Conservation (phyloP, 92 coral and sea anemone genomes). For the Epizoanthus stellaris region DNA sequence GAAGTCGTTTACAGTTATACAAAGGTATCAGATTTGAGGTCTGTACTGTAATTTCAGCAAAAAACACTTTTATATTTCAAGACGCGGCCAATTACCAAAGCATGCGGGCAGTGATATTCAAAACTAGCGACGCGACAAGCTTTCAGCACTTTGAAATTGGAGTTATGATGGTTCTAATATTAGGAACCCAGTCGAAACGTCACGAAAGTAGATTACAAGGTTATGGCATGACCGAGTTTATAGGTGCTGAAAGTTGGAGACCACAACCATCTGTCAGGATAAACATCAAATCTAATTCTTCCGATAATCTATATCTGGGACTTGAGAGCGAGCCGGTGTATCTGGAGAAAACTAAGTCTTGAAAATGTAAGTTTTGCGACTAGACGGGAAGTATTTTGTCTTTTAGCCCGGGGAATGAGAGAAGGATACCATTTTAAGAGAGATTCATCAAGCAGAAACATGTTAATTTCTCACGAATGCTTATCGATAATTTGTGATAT, state of each 20-base stretch:
- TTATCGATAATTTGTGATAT: constrained; percentile 11
- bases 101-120: not conserved
- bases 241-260: constrained; percentile 38
- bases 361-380: constrained; percentile 30
- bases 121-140: constrained; percentile 25
- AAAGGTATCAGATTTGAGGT: constrained; percentile 33
- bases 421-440: constrained; percentile 19
- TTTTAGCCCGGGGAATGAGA: constrained; percentile 4
- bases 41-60: constrained; percentile 16
- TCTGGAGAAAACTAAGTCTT: not conserved
- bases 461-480: not conserved
- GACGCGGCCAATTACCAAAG: not conserved
- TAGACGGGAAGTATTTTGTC: constrained; percentile 48
- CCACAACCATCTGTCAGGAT: constrained; percentile 43
- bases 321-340: not conserved
- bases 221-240: constrained; percentile 31
- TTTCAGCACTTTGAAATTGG: constrained; percentile 17
- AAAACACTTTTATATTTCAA: not conserved
- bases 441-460: constrained; percentile 16
- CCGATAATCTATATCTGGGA: constrained; percentile 14
- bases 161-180: not conserved
- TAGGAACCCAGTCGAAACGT: constrained; percentile 3
- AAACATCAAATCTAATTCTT: constrained; percentile 40
- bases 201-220: constrained; percentile 31
- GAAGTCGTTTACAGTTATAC: constrained; percentile 26